Conservation (phyloP, 2,113 vertebrate species). For the Columba janthina region DNA sequence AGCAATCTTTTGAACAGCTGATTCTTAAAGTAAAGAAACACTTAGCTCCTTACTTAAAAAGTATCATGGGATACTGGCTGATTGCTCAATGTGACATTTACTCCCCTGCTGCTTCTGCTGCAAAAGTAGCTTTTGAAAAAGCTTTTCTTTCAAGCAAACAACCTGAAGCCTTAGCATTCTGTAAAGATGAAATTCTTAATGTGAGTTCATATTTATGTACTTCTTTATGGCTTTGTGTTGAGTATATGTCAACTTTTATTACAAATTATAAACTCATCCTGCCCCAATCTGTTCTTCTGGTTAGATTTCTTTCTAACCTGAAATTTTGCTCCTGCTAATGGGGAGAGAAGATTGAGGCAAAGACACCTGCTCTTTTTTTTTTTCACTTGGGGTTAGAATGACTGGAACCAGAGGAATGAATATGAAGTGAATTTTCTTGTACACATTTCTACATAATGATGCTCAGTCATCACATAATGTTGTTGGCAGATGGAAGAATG, state of each 20-base stretch:
- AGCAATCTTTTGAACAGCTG: constrained; percentile 93
- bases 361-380: accelerated
- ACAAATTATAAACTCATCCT: not conserved
- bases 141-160: constrained; percentile 93
- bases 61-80: constrained; percentile 97
- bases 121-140: constrained; percentile 88
- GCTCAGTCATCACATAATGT: not conserved
- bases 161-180: constrained; percentile 92
- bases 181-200: constrained; percentile 91
- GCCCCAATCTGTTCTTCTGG: not conserved
- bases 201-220: constrained; percentile 76
- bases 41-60: constrained; percentile 94
- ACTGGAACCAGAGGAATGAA: not conserved
- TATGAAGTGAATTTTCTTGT: not conserved
- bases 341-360: not conserved
- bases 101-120: constrained; percentile 90
- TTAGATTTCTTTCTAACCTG: not conserved
- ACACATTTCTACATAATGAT: not conserved
- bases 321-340: not conserved
- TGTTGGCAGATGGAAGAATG: not conserved
- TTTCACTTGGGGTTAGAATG: not conserved
- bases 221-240: not conserved
- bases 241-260: not conserved
- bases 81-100: constrained; percentile 94
- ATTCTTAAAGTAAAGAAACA: constrained; percentile 94